Evolutionary conservation across 1,140 invertebrate species (phyloP).

Genomic region (Hetaerina americana): DNA sequence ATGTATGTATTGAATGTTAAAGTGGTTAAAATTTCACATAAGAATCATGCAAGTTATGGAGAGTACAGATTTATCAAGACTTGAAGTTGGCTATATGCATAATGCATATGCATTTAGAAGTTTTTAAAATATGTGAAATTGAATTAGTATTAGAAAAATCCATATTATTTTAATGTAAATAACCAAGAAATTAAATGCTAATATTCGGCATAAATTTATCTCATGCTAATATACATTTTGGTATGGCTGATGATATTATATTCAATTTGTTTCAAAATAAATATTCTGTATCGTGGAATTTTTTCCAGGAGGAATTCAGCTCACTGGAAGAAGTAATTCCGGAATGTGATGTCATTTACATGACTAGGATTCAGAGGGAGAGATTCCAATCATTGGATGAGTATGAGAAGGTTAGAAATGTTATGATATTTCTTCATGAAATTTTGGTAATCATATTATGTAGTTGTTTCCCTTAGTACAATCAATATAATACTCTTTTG

Average conservation of each 20-base stretch:
- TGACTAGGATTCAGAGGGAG: constrained; percentile 95
- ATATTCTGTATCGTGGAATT: not conserved
- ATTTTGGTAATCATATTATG: constrained; percentile 7
- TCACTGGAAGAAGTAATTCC: constrained; percentile 71
- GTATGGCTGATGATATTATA: constrained; percentile 1
- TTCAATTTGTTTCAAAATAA: constrained; percentile 2
- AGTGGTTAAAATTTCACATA: too few species aligned
- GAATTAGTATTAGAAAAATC: too few species aligned
- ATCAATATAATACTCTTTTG: not conserved
- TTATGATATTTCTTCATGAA: constrained; percentile 5
- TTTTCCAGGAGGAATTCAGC: constrained; percentile 40
- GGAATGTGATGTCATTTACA: constrained; percentile 93
- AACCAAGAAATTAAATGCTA: too few species aligned
- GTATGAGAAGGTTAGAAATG: constrained; percentile 62
- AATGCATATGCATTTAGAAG: too few species aligned
- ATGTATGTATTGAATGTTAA: too few species aligned
- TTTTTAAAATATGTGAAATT: too few species aligned
- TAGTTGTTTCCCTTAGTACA: constrained; percentile 8
- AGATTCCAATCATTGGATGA: constrained; percentile 73
- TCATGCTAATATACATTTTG: not conserved
- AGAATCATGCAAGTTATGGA: too few species aligned
- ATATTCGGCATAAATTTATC: too few species aligned
- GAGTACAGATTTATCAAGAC: too few species aligned
- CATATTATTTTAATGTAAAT: too few species aligned
- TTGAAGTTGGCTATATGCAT: too few species aligned